Base-by-base conservation (phyloP, 2,888 invertebrate genomes). In the Cryptophagus acutangulus region DNA sequence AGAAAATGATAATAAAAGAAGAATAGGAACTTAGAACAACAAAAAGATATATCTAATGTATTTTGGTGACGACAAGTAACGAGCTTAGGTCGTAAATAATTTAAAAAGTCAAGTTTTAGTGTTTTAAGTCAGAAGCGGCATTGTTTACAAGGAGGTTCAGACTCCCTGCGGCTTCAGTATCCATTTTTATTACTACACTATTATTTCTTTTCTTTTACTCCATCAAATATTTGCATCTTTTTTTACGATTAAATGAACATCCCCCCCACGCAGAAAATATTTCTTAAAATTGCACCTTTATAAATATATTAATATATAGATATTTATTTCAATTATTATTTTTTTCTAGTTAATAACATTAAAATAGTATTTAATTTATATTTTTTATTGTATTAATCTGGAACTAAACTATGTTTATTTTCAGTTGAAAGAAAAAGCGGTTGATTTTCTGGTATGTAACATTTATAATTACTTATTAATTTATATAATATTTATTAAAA, bases 401-500 rank as follows among this genome's bases (percentile, higher is more conserved):
- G 34, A 40, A 35, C 40, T 44, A 34, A 48, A 53, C 48, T 53
- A 41, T 55, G 53, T 62, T 61, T 61, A 45, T 57, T 63, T 63
- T 63, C 63, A 63, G 63, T 63, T 63, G 58, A 63, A 63, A 63
- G 61, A 63, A 57, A 63, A 62, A 58, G 62, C 62, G 48, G 57
- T 63, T 53, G 63, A 63, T 61, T 61, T 62, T 54, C 62, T 63
- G 63, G 63, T 63, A 63, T 49, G 63, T 63, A 62, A 51, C 2
- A 25, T 26, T 36, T 34, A 2, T 20, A 34, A 34, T 34, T 17
- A 34, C 3, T 17, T 34, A 29, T 10, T 34, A 18, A 18, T n/a
- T 26, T 26, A 26, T 26, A 6, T 26, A 12, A 4, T 26, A 20
- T 26, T 6, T 26, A 26, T n/a, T 6, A n/a, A n/a, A n/a, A 4